A percentile compares a stretch with the other conserved stretches of the same genome.
These are phyloP conservation scores for Trachelus troglodyta DNA, from an alignment of 2,888 invertebrate species.

Conservation along the genomic window DNA sequence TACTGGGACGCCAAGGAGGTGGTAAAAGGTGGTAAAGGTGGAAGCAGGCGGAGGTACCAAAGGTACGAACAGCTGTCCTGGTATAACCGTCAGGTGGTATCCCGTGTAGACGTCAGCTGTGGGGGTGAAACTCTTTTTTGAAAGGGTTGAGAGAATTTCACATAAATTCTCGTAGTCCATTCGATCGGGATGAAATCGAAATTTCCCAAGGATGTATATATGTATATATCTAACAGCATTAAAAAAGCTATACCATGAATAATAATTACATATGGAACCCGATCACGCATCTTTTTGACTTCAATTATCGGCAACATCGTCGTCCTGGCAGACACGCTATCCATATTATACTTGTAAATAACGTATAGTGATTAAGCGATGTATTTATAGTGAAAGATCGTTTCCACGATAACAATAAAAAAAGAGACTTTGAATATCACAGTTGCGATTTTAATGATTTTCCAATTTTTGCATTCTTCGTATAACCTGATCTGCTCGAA, in stretches of 20 bases:
- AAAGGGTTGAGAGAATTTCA: conserved; percentile 43
- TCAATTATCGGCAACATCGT: not conserved
- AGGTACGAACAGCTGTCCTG: conserved; percentile 50
- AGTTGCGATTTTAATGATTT: not conserved
- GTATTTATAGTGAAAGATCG: not conserved
- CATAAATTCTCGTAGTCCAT: conserved; percentile 25
- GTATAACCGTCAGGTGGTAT: conserved; percentile 55
- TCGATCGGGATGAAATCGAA: conserved; percentile 21
- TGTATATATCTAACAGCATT: not conserved
- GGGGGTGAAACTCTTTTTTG: conserved; percentile 48
- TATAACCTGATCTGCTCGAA: not conserved
- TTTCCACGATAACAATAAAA: not conserved
- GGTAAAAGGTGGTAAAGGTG: conserved; percentile 17
- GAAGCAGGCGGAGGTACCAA: not conserved
- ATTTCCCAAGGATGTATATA: not conserved
- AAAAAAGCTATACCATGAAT: not conserved
- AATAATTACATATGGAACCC: not conserved
- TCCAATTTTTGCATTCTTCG: not conserved
- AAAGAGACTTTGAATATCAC: not conserved
- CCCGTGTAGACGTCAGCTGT: conserved; percentile 52
- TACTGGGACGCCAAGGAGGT: conserved; percentile 6
- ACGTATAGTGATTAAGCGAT: not conserved
- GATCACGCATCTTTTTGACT: not conserved
- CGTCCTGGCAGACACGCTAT: not conserved
- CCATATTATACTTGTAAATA: not conserved